Evolutionary conservation across 2,113 vertebrate genomes (phyloP).

Genomic region (Oenanthe oenanthe): DNA sequence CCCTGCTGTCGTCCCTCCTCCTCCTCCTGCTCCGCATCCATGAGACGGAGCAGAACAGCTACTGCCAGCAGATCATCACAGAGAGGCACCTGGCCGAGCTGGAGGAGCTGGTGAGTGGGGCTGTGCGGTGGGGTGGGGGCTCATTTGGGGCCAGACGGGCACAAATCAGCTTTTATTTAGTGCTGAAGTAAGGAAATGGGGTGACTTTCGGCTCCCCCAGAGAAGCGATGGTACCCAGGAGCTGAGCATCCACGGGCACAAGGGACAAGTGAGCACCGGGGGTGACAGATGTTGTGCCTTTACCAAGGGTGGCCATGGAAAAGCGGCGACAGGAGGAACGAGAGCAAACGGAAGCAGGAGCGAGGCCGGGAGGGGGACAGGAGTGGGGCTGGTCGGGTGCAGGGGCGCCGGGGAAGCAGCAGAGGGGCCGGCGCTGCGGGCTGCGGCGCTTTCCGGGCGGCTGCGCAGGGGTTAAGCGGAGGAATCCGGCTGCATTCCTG

Average conservation of each 20-base stretch:
- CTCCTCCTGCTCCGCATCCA: conserved; percentile 58
- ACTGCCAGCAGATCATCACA: conserved; percentile 68
- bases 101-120: conserved; percentile 74
- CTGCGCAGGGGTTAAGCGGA: conserved; percentile 50
- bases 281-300: not conserved
- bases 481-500: conserved; percentile 67
- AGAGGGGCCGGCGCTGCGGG: not conserved
- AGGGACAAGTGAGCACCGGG: not conserved
- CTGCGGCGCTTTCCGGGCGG: not conserved
- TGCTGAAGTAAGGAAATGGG: not conserved
- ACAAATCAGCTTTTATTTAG: not conserved
- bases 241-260: not conserved
- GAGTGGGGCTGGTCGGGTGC: not conserved
- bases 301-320: too few species aligned
- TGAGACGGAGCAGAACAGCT: conserved; percentile 54
- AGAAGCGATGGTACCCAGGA: not conserved
- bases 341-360: not conserved
- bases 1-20: conserved; percentile 56
- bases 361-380: not conserved
- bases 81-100: conserved; percentile 63
- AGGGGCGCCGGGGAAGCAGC: not conserved
- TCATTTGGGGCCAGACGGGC: accelerated
- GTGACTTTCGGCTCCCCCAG: not conserved
- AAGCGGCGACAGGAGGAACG: not conserved
- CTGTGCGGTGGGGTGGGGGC: accelerated